Evolutionary conservation across 92 coral and sea anemone genomes (phyloP), one percentile per base, ranked within the genome.

Genomic region (Porites cylindrica): DNA sequence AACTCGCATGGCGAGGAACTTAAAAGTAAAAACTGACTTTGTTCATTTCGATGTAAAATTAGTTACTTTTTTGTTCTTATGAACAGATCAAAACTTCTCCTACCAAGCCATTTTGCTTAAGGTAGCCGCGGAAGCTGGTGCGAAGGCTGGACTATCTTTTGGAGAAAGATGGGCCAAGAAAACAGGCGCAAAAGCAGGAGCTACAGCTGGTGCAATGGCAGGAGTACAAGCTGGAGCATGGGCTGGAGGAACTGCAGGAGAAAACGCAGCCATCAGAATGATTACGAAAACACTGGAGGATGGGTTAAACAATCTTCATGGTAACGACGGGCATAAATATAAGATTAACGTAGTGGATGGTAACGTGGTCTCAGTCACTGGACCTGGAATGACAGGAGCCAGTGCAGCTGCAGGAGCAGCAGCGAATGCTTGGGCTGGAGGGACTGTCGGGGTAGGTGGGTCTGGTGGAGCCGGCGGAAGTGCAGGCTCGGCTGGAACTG

Each of bases 131-230:
- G 64, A 61, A 43, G 91, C 93, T 11, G 93, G 91, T 7, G 91
- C 91, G 16, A 77, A 29, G 4, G 88, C 91, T 16, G 93, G 93
- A 12, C 61, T 47, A 11, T 54, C 79, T 12, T 63, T 84, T 53
- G 93, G 93, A 1, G 80, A 70, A 10, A 11, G 51, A 4, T 82
- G 82, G 73, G 93, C 88, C 7, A 18, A 24, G 21, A 10, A 52
- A 10, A 81, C 60, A 32, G 93, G 93, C 51, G 85, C 88, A 16
- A 91, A 70, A 38, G 91, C 93, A 8, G 93, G 93, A 19, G 93
- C 93, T 32, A 91, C 81, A 43, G 93, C 93, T 68, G 93, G 93
- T 17, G 93, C 91, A 24, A 17, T 59, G 32, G 91, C 93, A 10
- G 93, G 93, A 54, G 62, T 54, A 54, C 64, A 82, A 53, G 65